phyloP scores from a whole-genome alignment of 2,888 invertebrate genomes.

The Bellardia pandia region DNA sequence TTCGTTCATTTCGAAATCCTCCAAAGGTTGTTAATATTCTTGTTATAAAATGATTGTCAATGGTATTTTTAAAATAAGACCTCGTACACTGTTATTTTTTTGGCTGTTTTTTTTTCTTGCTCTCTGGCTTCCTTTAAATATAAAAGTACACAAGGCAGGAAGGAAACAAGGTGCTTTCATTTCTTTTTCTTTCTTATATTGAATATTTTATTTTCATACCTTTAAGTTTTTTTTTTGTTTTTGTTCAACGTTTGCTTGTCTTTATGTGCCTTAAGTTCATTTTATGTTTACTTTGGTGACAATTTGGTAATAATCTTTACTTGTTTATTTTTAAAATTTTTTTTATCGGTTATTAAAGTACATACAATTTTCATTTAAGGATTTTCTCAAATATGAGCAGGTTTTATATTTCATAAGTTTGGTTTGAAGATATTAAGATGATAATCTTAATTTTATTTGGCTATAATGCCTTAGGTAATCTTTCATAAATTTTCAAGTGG shows the following conservation, averaged over 20 bases:
- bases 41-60: conserved; percentile 66
- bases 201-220: conserved; percentile 34
- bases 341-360: conserved; percentile 13
- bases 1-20: conserved; percentile 51
- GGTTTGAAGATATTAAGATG: background rate
- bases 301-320: conserved; percentile 62
- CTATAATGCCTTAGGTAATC: background rate
- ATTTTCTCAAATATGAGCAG: conserved; percentile 10
- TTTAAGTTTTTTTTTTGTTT: background rate
- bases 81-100: conserved; percentile 7
- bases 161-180: conserved; percentile 26
- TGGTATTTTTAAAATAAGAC: conserved; percentile 61
- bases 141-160: conserved; percentile 13
- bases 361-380: conserved; percentile 42
- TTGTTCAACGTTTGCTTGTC: background rate
- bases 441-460: background rate
- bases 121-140: background rate
- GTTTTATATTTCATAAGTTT: background rate
- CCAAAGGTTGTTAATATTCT: conserved; percentile 58
- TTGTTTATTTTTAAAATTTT: conserved; percentile 42
- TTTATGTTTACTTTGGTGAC: conserved; percentile 60
- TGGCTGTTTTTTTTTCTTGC: background rate
- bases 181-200: conserved; percentile 19
- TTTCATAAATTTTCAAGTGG: background rate
- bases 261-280: conserved; percentile 34